Base-by-base conservation (phyloP, 2,797 vertebrate species). In the Sebastiscus albofasciatus region DNA sequence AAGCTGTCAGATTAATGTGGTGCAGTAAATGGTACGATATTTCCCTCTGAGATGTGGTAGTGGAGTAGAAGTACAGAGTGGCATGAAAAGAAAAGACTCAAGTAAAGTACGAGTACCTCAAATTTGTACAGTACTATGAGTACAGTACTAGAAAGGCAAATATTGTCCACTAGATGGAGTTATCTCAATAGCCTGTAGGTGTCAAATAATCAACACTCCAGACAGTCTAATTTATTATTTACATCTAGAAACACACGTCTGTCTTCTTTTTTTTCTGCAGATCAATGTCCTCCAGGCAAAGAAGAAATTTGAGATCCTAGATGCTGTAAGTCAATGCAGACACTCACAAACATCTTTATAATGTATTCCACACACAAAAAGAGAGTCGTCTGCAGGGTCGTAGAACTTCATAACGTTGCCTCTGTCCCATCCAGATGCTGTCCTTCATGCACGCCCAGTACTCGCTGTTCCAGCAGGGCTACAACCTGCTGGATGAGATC, bases 391-490 rank as follows among this genome's bases (percentile, higher is more conserved):
- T 6, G 8, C 22, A 0, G 20, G 2, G 2, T 55, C 0, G 0
- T 1, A 7, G n/a, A 9, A 7, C 20, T 69, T 55, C 4, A 10
- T 68, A 0, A 73, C 12, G 5, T 58, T 39, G 1, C 20, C 6
- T 67, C 66, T 71, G 36, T 78, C 61, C 52, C 49, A 1, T 5
- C 2, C 95, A 99, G 98, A 99, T 99, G 98, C 90, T 99, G 91
- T 99, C 98, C 0, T 99, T 98, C 94, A 99, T 99, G 98, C 97
- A 98, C 0, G 98, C 98, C 72, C 98, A 99, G 95, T 97, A 97
- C 90, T 97, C 97, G 12, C 97, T 99, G 64, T 99, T 98, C 93
- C 97, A 98, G 95, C 98, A 99, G 93, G 98, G 98, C 74, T 98
- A 97, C 89, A 96, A 96, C 92, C 96, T 99, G 55, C 96, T 99